A percentile compares a stretch with the other conserved stretches of the same genome.
Evolutionary conservation across 2,113 vertebrate genomes (phyloP).

Genomic region (Mola mola): DNA sequence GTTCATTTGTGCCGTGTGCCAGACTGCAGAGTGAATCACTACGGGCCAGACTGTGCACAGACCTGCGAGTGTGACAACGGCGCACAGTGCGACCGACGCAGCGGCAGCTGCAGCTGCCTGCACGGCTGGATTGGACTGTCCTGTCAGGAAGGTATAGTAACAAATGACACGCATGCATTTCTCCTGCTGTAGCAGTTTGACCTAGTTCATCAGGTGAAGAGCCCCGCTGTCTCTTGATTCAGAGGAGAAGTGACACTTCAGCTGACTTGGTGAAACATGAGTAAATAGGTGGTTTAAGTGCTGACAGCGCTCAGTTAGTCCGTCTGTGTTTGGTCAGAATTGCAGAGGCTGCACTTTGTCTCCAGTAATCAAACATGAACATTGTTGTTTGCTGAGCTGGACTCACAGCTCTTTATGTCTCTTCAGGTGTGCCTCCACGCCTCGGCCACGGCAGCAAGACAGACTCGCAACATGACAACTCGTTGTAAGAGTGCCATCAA

Average conservation of each 20-base stretch:
- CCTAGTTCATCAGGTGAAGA: constrained; percentile 23
- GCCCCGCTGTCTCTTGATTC: constrained; percentile 7
- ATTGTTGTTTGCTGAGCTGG: constrained; percentile 21
- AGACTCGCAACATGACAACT: constrained; percentile 51
- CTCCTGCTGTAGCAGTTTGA: background rate
- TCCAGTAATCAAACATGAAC: constrained; percentile 27
- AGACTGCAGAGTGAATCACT: constrained; percentile 84
- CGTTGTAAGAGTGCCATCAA: constrained; percentile 60
- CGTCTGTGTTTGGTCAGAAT: constrained; percentile 4
- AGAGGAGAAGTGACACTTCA: constrained; percentile 16
- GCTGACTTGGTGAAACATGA: constrained; percentile 61
- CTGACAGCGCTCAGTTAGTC: constrained; percentile 38
- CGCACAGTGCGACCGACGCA: constrained; percentile 80
- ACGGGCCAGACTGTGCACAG: constrained; percentile 86
- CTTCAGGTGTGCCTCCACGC: constrained; percentile 68
- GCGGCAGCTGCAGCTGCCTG: constrained; percentile 87
- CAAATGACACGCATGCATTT: background rate
- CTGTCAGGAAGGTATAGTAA: constrained; percentile 86
- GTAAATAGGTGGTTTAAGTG: constrained; percentile 35
- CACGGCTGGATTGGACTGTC: constrained; percentile 80
- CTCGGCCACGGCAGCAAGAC: constrained; percentile 26
- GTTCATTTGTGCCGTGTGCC: constrained; percentile 18
- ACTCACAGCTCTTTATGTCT: constrained; percentile 12
- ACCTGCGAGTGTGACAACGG: constrained; percentile 84
- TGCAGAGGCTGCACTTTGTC: constrained; percentile 41